These are phyloP conservation scores for Anoplius nigerrimus DNA, from an alignment of 2,888 invertebrate species.

Conservation along the genomic window DNA sequence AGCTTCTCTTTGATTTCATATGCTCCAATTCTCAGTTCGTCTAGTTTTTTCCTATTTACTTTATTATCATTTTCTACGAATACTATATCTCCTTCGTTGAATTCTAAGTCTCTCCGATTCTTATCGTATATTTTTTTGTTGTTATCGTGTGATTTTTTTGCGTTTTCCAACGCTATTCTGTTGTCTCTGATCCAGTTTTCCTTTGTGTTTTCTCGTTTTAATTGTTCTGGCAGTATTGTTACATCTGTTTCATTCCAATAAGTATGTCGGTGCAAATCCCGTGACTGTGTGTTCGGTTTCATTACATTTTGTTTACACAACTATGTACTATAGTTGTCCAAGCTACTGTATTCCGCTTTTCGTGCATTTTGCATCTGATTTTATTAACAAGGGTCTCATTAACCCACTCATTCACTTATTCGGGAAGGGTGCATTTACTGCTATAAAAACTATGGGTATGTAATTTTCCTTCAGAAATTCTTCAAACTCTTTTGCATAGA, in stretches of 20 bases:
- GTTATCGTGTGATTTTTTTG: slow-evolving; percentile 30
- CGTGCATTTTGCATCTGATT: slow-evolving; percentile 56
- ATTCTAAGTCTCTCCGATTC: slow-evolving; percentile 52
- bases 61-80: too few species aligned
- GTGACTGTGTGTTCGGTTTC: slow-evolving; percentile 57
- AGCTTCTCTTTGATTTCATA: neutral
- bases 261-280: slow-evolving; percentile 52
- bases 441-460: slow-evolving; percentile 50
- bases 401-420: too few species aligned
- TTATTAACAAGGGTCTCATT: too few species aligned
- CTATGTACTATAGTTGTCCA: slow-evolving; percentile 47
- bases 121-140: slow-evolving; percentile 56
- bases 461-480: slow-evolving; percentile 35
- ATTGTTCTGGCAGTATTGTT: slow-evolving; percentile 10
- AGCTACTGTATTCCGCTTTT: too few species aligned
- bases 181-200: slow-evolving; percentile 35
- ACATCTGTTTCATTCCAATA: slow-evolving; percentile 51
- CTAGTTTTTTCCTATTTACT: slow-evolving; percentile 52
- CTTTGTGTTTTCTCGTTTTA: slow-evolving; percentile 2
- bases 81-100: slow-evolving; percentile 58
- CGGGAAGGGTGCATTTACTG: too few species aligned
- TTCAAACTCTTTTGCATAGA: slow-evolving; percentile 50
- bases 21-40: neutral
- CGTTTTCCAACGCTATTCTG: slow-evolving; percentile 21
- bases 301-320: slow-evolving; percentile 58